Conservation (phyloP, 2,888 invertebrate species). For the Abscondita cerata region DNA sequence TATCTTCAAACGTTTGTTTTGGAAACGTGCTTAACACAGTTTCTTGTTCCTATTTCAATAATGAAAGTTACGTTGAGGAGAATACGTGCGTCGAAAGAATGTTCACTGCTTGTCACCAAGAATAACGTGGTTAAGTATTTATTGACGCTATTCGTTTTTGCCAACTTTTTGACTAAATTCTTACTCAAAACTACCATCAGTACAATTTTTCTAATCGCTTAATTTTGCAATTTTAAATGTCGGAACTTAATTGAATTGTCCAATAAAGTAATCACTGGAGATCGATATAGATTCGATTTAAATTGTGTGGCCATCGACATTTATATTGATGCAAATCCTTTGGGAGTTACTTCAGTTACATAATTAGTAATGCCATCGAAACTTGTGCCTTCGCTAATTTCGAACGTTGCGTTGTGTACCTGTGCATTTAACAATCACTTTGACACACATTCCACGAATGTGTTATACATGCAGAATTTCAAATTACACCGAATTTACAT, state of each 20-base stretch:
- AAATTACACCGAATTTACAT: conserved; percentile 12
- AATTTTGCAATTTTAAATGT: conserved; percentile 7
- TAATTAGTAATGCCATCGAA: conserved; percentile 37
- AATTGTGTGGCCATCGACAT: conserved; percentile 54
- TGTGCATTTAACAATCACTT: conserved; percentile 26
- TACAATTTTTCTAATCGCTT: conserved; percentile 3
- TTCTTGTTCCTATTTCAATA: conserved; percentile 10
- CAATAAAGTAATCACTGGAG: conserved; percentile 51
- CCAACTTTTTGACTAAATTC: conserved; percentile 26
- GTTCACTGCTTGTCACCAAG: conserved; percentile 29
- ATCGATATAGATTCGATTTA: conserved; percentile 55
- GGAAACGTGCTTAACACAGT: conserved; percentile 5
- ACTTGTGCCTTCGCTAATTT: conserved; percentile 21
- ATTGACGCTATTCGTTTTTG: conserved; percentile 28
- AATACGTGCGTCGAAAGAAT: conserved; percentile 30
- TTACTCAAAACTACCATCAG: conserved; percentile 17
- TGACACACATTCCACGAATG: conserved; percentile 22
- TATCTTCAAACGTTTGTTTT: conserved; percentile 6
- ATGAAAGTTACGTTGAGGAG: conserved; percentile 22
- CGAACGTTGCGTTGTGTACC: conserved; percentile 18
- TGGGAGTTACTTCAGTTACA: conserved; percentile 43
- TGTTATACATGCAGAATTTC: conserved; percentile 21
- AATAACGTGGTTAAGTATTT: conserved; percentile 28
- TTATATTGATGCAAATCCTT: conserved; percentile 51
- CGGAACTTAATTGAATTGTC: conserved; percentile 51